Percentiles rank a stretch among this genome's conserved stretches.
These are phyloP conservation scores for Drosophila subpulchrella DNA, from an alignment of 1,140 invertebrate genomes.

Conservation along the genomic window DNA sequence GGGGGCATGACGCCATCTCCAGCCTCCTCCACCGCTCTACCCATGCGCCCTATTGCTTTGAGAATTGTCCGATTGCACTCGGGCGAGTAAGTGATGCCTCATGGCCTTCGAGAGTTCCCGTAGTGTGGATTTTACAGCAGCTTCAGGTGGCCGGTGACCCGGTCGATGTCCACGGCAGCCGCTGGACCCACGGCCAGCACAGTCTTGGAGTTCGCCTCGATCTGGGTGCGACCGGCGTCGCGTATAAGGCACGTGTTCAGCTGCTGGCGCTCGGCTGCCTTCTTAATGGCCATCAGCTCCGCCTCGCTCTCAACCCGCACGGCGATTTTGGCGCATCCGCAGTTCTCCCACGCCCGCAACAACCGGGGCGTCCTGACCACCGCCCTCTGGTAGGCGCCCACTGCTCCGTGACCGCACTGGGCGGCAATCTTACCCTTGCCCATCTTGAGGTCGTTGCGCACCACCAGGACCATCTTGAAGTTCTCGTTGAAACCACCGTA, in stretches of 20 bases:
- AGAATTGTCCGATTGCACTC: constrained; percentile 45
- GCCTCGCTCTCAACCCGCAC: constrained; percentile 90
- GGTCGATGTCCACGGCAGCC: constrained; percentile 89
- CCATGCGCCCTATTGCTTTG: constrained; percentile 60
- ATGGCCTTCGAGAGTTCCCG: constrained; percentile 21
- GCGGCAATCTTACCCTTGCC: constrained; percentile 96
- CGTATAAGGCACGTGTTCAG: constrained; percentile 90
- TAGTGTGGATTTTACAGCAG: constrained; percentile 87
- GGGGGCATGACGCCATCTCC: constrained; percentile 16
- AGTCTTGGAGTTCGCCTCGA: constrained; percentile 93
- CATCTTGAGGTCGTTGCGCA: constrained; percentile 96
- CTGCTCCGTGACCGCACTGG: constrained; percentile 96
- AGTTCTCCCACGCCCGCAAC: constrained; percentile 90
- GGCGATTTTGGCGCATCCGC: constrained; percentile 94
- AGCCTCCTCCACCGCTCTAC: constrained; percentile 8
- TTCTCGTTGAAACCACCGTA: constrained; percentile 84
- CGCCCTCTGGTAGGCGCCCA: constrained; percentile 91
- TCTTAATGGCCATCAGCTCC: constrained; percentile 88
- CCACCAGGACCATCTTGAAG: constrained; percentile 93
- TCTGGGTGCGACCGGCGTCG: constrained; percentile 96
- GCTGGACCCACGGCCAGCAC: constrained; percentile 96
- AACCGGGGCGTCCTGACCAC: constrained; percentile 87
- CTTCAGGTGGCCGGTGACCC: constrained; percentile 95
- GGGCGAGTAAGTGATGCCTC: constrained; percentile 22
- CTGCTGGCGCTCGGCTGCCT: constrained; percentile 88